These are phyloP conservation scores for Loripinus fragilis DNA, from an alignment of 2,888 invertebrate species.

Conservation along the genomic window DNA sequence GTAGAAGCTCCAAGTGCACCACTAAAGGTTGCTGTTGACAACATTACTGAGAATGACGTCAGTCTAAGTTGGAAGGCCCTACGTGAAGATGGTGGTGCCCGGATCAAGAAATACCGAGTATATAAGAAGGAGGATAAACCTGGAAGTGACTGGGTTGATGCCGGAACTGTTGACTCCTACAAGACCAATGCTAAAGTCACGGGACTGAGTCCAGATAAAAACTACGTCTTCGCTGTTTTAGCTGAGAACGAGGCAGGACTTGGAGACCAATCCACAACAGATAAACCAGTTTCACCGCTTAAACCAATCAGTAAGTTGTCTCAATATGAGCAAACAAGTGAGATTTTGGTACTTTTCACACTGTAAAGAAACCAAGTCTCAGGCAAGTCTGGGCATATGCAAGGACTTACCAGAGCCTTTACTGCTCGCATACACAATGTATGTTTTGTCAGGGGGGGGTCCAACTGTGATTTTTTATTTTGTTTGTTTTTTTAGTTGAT, in stretches of 20 bases:
- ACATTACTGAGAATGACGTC: conserved; percentile 66
- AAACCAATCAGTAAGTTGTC: conserved; percentile 70
- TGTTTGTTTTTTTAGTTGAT: too few relatives aligned
- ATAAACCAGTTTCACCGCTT: conserved; percentile 71
- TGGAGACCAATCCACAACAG: conserved; percentile 89
- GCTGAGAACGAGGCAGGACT: conserved; percentile 96
- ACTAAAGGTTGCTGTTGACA: conserved; percentile 54
- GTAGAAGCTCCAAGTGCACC: conserved; percentile 70
- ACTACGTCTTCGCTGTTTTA: conserved; percentile 94
- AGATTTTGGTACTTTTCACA: too few relatives aligned
- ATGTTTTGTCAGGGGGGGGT: too few relatives aligned
- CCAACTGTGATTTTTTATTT: too few relatives aligned
- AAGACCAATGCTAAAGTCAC: conserved; percentile 59
- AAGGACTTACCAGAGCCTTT: too few relatives aligned
- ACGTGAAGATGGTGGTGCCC: conserved; percentile 76
- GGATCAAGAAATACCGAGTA: conserved; percentile 70
- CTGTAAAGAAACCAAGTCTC: too few relatives aligned
- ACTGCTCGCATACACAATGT: too few relatives aligned
- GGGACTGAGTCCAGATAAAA: conserved; percentile 89
- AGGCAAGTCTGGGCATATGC: too few relatives aligned
- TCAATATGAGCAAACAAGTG: too few relatives aligned
- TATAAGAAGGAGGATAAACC: conserved; percentile 72
- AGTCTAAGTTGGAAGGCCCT: conserved; percentile 81
- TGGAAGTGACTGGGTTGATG: conserved; percentile 63
- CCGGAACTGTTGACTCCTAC: conserved; percentile 66